These are phyloP conservation scores for Rhagophthalmus giganteus DNA, from an alignment of 2,888 invertebrate species.

Conservation along the genomic window DNA sequence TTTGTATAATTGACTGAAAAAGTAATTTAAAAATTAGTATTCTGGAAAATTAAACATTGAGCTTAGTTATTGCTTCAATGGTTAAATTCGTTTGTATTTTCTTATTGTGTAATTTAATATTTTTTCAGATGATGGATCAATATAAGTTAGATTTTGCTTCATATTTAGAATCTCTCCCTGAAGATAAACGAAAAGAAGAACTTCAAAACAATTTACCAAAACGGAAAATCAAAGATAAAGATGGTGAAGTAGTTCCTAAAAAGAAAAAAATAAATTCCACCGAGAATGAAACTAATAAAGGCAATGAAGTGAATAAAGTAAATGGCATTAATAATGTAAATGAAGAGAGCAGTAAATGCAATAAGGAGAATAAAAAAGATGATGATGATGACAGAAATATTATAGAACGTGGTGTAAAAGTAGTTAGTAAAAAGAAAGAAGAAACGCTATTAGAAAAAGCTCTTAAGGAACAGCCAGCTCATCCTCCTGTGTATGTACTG, in stretches of 20 bases:
- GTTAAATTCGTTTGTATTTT: too few species aligned
- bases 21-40: too few species aligned
- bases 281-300: slow-evolving; percentile 2
- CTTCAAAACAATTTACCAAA: slow-evolving; percentile 48
- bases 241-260: slow-evolving; percentile 2
- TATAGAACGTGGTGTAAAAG: neutral
- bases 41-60: too few species aligned
- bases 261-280: slow-evolving; percentile 32
- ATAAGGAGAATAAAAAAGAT: neutral
- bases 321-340: too few species aligned
- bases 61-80: too few species aligned
- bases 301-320: neutral
- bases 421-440: neutral
- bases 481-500: slow-evolving; percentile 54
- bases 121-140: slow-evolving; percentile 51
- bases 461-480: slow-evolving; percentile 45
- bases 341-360: slow-evolving; percentile 5
- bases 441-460: neutral
- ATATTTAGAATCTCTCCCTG: slow-evolving; percentile 57
- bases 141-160: slow-evolving; percentile 57
- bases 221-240: slow-evolving; percentile 34
- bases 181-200: slow-evolving; percentile 56
- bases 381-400: neutral
- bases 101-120: slow-evolving; percentile 1
- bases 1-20: too few species aligned